Conservation (phyloP, 2,113 vertebrate species). For the Protobothrops mucrosquamatus region DNA sequence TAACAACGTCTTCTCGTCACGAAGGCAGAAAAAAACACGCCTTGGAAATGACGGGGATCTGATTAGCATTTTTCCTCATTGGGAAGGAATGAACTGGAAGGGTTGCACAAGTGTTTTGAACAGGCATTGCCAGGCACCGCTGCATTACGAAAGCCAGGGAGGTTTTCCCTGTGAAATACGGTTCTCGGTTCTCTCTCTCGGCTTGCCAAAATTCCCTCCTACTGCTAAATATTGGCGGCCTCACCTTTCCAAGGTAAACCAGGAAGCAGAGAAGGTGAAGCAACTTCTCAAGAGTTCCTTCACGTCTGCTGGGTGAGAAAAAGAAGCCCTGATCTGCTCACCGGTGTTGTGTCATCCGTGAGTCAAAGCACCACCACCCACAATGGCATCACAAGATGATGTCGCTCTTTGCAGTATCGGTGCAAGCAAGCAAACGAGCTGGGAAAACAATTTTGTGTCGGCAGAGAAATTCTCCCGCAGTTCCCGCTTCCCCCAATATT, state of each 20-base stretch:
- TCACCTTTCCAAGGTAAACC: neutral
- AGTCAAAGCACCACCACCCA: neutral
- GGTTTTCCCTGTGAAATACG: neutral
- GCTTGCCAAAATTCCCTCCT: neutral
- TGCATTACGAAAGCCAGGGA: neutral
- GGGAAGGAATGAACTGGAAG: neutral
- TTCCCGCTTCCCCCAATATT: neutral
- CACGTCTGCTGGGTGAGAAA: neutral
- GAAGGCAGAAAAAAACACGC: neutral
- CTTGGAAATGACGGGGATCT: neutral
- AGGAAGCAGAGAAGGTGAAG: conserved; percentile 10
- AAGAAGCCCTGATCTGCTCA: neutral
- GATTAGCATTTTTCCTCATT: neutral
- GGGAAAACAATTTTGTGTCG: neutral
- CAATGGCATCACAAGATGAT: neutral
- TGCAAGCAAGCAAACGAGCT: neutral
- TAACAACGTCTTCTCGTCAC: neutral
- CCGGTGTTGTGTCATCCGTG: neutral
- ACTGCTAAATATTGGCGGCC: neutral
- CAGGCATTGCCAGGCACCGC: neutral
- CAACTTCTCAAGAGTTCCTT: neutral
- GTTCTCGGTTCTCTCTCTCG: too few species aligned
- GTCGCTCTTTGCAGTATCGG: neutral
- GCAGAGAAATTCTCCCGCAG: neutral
- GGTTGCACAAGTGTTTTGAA: neutral